Conservation (phyloP, 1,140 invertebrate genomes). For the Tribolium madens region DNA sequence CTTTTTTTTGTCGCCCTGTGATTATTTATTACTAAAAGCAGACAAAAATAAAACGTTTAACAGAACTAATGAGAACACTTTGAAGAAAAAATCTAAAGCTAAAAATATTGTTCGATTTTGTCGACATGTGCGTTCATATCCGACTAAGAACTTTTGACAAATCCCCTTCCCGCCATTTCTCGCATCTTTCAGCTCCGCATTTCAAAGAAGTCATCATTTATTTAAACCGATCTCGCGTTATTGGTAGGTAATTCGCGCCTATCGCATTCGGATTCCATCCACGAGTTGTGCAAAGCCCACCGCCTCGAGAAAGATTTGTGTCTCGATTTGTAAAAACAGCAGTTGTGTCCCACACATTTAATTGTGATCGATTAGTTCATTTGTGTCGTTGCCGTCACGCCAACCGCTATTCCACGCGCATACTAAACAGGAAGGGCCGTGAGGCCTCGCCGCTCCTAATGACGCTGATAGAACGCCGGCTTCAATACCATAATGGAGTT, state of each 20-base stretch:
- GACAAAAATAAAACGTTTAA: no score
- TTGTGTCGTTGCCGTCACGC: slow-evolving; percentile 43
- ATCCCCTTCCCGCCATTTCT: no score
- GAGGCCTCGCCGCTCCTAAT: slow-evolving; percentile 7
- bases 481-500: slow-evolving; percentile 43
- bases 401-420: slow-evolving; percentile 23
- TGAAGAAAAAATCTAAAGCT: no score
- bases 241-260: slow-evolving; percentile 5
- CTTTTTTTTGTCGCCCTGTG: no score
- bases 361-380: slow-evolving; percentile 58
- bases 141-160: no score
- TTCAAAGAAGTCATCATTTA: no score
- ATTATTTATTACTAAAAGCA: no score
- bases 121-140: no score
- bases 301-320: slow-evolving; percentile 50
- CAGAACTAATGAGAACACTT: no score
- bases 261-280: slow-evolving; percentile 46
- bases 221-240: background rate
- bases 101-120: no score
- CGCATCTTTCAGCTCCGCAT: no score
- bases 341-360: slow-evolving; percentile 52
- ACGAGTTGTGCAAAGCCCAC: slow-evolving; percentile 42
- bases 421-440: slow-evolving; percentile 43
- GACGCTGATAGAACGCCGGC: slow-evolving; percentile 31
- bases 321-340: slow-evolving; percentile 53